Percentiles rank a stretch among this genome's conserved stretches.
These are phyloP conservation scores for Labroides dimidiatus DNA, from an alignment of 2,797 vertebrate genomes.

Conservation along the genomic window DNA sequence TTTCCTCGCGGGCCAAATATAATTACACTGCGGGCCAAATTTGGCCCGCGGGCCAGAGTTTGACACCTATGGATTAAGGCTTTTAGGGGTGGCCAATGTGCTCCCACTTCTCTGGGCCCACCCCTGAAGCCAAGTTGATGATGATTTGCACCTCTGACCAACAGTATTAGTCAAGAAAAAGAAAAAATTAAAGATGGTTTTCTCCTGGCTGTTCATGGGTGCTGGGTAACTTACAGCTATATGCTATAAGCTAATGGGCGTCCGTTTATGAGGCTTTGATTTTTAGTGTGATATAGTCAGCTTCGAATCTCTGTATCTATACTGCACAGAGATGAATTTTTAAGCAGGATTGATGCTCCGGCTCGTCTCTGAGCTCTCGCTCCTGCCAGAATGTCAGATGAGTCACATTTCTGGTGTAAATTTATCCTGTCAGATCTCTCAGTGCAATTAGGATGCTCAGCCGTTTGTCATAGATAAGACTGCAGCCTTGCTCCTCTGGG, in stretches of 20 bases:
- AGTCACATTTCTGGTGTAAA: slow-evolving; percentile 67
- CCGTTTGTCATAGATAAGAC: slow-evolving; percentile 79
- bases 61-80: no score
- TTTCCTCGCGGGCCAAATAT: no score
- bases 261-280: not conserved
- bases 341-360: slow-evolving; percentile 34
- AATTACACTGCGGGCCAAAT: no score
- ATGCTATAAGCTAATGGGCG: not conserved
- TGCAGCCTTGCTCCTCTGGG: slow-evolving; percentile 59
- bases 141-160: no score
- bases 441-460: slow-evolving; percentile 78
- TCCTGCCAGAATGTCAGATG: slow-evolving; percentile 55
- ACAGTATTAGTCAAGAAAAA: no score
- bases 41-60: no score
- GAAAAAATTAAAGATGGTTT: no score
- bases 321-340: slow-evolving; percentile 23
- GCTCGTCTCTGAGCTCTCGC: slow-evolving; percentile 36
- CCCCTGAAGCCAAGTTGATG: no score
- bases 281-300: not conserved
- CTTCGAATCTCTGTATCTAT: not conserved
- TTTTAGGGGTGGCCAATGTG: no score
- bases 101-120: no score
- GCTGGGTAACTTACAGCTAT: not conserved
- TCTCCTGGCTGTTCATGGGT: no score
- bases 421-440: slow-evolving; percentile 79